phyloP scores from a whole-genome alignment of 2,888 invertebrate genomes.

The Mactromeris polynyma region DNA sequence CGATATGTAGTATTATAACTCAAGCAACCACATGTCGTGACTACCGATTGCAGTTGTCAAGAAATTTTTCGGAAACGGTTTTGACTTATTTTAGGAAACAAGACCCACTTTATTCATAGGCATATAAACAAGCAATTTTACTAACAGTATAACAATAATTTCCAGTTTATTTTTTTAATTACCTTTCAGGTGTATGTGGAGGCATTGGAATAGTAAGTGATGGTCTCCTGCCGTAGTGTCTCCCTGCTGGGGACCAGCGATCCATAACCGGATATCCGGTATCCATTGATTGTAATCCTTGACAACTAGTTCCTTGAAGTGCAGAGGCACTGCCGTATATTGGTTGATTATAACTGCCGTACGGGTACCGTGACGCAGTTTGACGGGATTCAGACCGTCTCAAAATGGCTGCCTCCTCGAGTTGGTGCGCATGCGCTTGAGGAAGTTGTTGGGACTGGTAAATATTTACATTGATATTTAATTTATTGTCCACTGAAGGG shows the following conservation, averaged over 20 bases:
- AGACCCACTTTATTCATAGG: too few species aligned
- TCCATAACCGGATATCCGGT: conserved; percentile 68
- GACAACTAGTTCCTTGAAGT: conserved; percentile 61
- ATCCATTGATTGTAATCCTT: conserved; percentile 66
- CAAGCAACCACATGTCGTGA: too few species aligned
- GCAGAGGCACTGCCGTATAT: conserved; percentile 57
- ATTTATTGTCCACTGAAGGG: conserved; percentile 55
- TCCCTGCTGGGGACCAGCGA: conserved; percentile 68
- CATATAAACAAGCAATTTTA: too few species aligned
- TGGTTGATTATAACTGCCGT: conserved; percentile 47
- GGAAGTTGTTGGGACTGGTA: conserved; percentile 68
- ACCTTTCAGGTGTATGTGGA: conserved; percentile 81
- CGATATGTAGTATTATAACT: too few species aligned
- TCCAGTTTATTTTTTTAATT: too few species aligned
- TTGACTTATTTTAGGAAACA: too few species aligned
- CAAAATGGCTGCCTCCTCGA: conserved; percentile 40
- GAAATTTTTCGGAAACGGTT: too few species aligned
- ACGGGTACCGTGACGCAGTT: conserved; percentile 37
- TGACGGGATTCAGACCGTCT: conserved; percentile 49
- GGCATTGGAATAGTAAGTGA: conserved; percentile 81
- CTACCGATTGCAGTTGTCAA: too few species aligned
- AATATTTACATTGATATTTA: conserved; percentile 51
- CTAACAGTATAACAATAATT: too few species aligned
- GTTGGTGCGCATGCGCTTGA: conserved; percentile 54
- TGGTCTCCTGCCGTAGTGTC: conserved; percentile 78